phyloP scores from a whole-genome alignment of 2,888 invertebrate genomes.

The Cerastis leucographa region DNA sequence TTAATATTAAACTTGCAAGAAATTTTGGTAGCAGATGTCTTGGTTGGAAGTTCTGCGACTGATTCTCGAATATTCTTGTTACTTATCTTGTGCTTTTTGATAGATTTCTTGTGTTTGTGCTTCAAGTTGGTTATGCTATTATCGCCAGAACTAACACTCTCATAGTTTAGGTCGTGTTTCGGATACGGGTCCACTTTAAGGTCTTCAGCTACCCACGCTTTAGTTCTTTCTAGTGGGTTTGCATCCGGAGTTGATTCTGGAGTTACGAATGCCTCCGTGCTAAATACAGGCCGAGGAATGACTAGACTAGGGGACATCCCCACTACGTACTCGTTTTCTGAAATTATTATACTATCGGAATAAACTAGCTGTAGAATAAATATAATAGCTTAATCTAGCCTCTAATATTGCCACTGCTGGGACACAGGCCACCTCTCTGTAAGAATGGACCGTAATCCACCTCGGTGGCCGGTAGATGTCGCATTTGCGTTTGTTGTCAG shows the following conservation, averaged over 20 bases:
- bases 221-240: conserved; percentile 73
- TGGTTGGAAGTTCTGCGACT: conserved; percentile 44
- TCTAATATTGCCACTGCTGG: background rate
- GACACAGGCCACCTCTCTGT: background rate
- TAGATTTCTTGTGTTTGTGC: conserved; percentile 66
- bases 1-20: conserved; percentile 53
- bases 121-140: conserved; percentile 62
- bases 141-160: conserved; percentile 68
- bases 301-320: conserved; percentile 63
- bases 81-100: conserved; percentile 61
- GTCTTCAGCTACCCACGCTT: conserved; percentile 78
- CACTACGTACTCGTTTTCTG: conserved; percentile 67
- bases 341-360: conserved; percentile 26
- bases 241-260: conserved; percentile 51
- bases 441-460: background rate
- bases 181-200: conserved; percentile 68
- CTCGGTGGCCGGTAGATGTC: too few relatives aligned
- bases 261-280: conserved; percentile 40
- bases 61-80: conserved; percentile 48
- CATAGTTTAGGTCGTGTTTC: conserved; percentile 60
- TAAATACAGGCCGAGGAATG: conserved; percentile 50
- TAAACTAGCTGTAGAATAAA: background rate
- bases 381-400: background rate
- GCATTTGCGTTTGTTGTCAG: too few relatives aligned
- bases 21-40: conserved; percentile 60